Base-by-base conservation (phyloP, 2,888 invertebrate species). In the Coelopa pilipes region DNA sequence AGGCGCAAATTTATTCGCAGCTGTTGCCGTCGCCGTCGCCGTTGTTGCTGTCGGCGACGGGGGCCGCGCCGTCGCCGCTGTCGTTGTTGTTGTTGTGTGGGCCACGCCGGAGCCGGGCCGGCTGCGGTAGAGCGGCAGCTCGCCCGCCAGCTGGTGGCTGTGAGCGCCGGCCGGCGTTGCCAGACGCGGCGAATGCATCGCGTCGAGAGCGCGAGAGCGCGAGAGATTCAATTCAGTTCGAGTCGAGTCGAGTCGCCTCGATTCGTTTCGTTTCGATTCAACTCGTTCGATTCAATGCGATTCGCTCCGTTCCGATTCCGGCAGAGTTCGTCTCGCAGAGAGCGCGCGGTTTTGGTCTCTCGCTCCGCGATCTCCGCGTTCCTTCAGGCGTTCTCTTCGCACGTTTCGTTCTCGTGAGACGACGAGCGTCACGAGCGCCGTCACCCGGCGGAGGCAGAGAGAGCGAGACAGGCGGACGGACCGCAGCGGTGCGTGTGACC, bases 1-100 rank as follows among this genome's bases (percentile, higher is more conserved):
- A 83, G 87, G 87, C 86, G 87, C 86, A 80, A 84, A 84, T 78
- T 85, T 84, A 83, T 81, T 84, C n/a, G 77, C 19, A 76, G 78
- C 55, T 46, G 46, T 70, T 70, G 45, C 21, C 12, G 21, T 46
- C 60, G 80, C 63, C 74, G 77, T 60, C 70, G 68, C 7, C 67
- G 80, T 55, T 75, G 78, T 53, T 74, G 74, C 55, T 72, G 66
- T 1, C 50, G 78, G 9, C 71, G 79, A 57, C 13, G 57, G 11
- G 17, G 57, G 13, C 19, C 21, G 24, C 21, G 24, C 7, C 13
- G 19, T 13, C 3, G 53, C 5, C 12, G 57, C 19, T 17, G 57
- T 19, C 1, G 59, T 21, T 67, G 67, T 47, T 74, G 77, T 62
- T 74, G 74, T 62, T 75, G 62, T 5, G 57, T 78, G 11, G 70